Evolutionary conservation across 2,888 invertebrate genomes (phyloP), one percentile per base, ranked within the genome.

Genomic region (Nemotelus nigrinus): DNA sequence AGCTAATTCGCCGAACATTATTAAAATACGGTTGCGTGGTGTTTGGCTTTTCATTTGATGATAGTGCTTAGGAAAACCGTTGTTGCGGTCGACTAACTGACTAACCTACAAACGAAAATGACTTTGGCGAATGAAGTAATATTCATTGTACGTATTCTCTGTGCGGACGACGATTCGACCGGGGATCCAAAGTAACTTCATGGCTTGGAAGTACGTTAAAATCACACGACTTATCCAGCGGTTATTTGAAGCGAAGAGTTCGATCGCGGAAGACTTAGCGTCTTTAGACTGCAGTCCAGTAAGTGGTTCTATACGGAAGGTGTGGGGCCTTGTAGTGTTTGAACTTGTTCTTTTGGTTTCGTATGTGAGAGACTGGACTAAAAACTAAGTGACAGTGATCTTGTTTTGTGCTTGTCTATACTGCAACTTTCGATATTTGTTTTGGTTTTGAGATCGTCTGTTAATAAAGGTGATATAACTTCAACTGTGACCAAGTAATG

Each of bases 41-140:
- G 8, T 50, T 5, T 7, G 50, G 5, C 8, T 50, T 65, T 45
- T 47, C 3, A n/a, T 45, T 43, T 10, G 65, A 6, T 67, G 47
- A 48, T 3, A 5, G 43, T 25, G 43, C 25, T 4, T 0, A 55
- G 58, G 47, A 72, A 58, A 72, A 58, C 72, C 58, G 72, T 72
- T 72, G 72, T 6, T 63, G 47, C 50, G 48, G 63, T 63, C 63
- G 63, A 74, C 74, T 74, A 74, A 74, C 74, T 74, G 74, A 74
- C 60, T 74, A 74, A 74, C 74, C 74, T 41, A 74, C 63, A 48
- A 74, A 74, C 63, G 8, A 44, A 74, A 74, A 43, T 74, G 44
- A 74, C 43, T 53, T 55, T 70, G 55, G 25, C 25, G 25, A 1
- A 63, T 74, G 43, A 72, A 72, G 48, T 74, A 74, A 74, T 74